These are phyloP conservation scores for Speoplatyrhinus poulsoni DNA, from an alignment of 2,113 vertebrate genomes.

Conservation along the genomic window DNA sequence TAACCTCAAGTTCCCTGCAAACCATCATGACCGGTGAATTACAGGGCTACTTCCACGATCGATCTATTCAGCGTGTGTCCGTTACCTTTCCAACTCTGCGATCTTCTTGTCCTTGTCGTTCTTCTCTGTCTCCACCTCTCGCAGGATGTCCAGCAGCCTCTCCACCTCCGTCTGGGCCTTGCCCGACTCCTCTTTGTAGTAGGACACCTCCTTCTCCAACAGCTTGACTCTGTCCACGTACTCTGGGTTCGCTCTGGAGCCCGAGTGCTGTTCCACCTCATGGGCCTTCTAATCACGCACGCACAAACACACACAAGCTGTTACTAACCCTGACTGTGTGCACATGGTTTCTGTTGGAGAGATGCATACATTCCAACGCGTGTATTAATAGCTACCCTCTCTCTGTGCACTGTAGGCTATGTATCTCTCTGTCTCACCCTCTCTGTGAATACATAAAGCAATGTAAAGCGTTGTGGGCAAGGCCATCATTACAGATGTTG, in stretches of 20 bases:
- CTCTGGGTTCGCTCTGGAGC: slow-evolving; percentile 89
- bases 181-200: slow-evolving; percentile 90
- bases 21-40: not conserved
- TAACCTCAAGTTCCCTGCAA: not conserved
- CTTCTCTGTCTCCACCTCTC: slow-evolving; percentile 96
- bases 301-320: slow-evolving; percentile 8
- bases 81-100: slow-evolving; percentile 94
- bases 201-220: slow-evolving; percentile 92
- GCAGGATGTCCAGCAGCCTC: slow-evolving; percentile 93
- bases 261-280: slow-evolving; percentile 89
- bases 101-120: slow-evolving; percentile 99
- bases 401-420: too few species aligned
- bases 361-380: slow-evolving; percentile 37
- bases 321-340: slow-evolving; percentile 15
- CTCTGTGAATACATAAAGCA: slow-evolving; percentile 32
- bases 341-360: not conserved
- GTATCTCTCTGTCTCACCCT: too few species aligned
- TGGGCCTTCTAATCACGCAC: slow-evolving; percentile 82
- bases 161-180: slow-evolving; percentile 95
- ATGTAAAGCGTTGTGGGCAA: slow-evolving; percentile 43
- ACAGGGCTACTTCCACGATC: not conserved
- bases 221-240: slow-evolving; percentile 90
- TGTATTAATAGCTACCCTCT: slow-evolving; percentile 25
- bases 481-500: slow-evolving; percentile 45
- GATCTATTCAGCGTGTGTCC: not conserved